Percentiles rank a stretch among this genome's conserved stretches.
These are phyloP conservation scores for Entomobrya multifasciata DNA, from an alignment of 2,888 invertebrate genomes.

Conservation along the genomic window DNA sequence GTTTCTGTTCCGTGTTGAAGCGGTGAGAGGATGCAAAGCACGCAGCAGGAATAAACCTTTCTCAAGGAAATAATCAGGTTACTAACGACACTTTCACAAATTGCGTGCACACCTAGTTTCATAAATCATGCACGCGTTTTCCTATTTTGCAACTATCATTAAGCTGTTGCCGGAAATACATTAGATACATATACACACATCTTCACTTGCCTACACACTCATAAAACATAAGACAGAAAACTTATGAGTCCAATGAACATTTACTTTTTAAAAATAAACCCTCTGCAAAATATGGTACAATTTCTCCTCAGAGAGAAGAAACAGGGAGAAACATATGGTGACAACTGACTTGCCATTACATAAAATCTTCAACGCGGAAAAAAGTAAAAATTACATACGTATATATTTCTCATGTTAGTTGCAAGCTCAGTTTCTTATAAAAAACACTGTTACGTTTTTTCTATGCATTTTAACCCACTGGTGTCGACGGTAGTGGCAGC, in stretches of 20 bases:
- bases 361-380: conserved; percentile 24
- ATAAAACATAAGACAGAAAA: background rate
- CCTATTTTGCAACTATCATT: conserved; percentile 12
- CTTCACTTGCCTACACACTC: background rate
- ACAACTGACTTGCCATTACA: conserved; percentile 65
- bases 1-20: too few relatives aligned
- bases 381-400: background rate
- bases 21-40: background rate
- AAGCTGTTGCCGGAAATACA: background rate
- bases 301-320: too few relatives aligned
- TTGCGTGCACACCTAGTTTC: conserved; percentile 18
- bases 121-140: conserved; percentile 31
- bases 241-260: background rate
- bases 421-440: too few relatives aligned
- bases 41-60: background rate
- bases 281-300: conserved; percentile 48
- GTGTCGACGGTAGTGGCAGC: too few relatives aligned
- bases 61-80: conserved; percentile 34
- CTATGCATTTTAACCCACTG: conserved; percentile 25
- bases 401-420: too few relatives aligned
- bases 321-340: conserved; percentile 69
- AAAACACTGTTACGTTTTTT: too few relatives aligned
- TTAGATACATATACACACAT: background rate
- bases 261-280: conserved; percentile 32
- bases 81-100: conserved; percentile 45